phyloP scores from a whole-genome alignment of 1,140 invertebrate genomes.

The Cotesia glomerata region DNA sequence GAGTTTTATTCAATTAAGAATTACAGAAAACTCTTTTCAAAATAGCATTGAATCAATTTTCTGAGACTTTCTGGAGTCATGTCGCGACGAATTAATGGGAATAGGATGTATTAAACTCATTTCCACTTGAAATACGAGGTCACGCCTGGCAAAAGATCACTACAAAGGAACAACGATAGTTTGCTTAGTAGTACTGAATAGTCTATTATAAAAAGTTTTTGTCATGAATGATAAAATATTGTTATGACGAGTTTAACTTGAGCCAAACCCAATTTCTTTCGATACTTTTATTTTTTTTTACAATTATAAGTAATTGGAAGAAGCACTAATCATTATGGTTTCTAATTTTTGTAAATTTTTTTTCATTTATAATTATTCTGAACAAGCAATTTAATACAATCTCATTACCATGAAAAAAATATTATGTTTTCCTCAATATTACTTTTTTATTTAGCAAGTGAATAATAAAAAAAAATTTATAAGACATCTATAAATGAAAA shows the following conservation, averaged over 20 bases:
- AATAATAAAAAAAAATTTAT: too few species aligned
- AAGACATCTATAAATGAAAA: too few species aligned
- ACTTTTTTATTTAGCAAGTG: too few species aligned
- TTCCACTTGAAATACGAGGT: not conserved
- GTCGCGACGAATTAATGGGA: constrained; percentile 8
- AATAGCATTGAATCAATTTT: not conserved
- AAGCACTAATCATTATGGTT: too few species aligned
- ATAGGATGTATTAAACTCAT: not conserved
- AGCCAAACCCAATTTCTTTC: not conserved
- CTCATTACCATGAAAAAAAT: too few species aligned
- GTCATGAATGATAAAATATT: constrained; percentile 2
- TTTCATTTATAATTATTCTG: too few species aligned
- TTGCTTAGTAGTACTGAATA: not conserved
- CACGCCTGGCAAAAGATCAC: constrained; percentile 4
- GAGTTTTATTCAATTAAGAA: too few species aligned
- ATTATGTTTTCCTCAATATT: too few species aligned
- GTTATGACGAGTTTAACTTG: constrained; percentile 3
- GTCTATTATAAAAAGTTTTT: constrained; percentile 12
- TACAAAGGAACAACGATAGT: not conserved
- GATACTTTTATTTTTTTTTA: not conserved
- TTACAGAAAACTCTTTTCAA: not conserved
- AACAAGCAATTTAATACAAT: too few species aligned
- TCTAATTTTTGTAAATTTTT: too few species aligned
- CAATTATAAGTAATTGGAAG: too few species aligned
- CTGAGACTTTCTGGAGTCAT: constrained; percentile 3